phyloP scores from a whole-genome alignment of 2,888 invertebrate species.

The Antitype chi region DNA sequence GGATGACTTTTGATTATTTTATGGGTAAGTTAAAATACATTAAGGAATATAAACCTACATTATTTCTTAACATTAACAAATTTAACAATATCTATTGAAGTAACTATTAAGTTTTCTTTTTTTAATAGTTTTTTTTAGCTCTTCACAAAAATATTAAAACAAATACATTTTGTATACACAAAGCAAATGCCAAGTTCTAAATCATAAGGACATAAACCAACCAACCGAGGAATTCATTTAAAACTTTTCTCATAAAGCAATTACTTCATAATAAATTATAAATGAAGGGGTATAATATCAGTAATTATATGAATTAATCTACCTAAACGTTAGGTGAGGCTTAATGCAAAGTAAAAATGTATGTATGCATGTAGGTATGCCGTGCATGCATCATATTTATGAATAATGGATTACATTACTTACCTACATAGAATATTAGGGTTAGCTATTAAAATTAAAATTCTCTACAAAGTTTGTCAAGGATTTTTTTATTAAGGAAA shows the following conservation, averaged over 20 bases:
- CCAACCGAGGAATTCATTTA: neutral
- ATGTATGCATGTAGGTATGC: slow-evolving; percentile 25
- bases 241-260: slow-evolving; percentile 20
- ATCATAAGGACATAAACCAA: neutral
- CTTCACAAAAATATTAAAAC: neutral
- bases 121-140: neutral
- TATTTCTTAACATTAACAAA: neutral
- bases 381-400: slow-evolving; percentile 46
- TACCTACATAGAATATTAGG: slow-evolving; percentile 2
- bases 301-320: slow-evolving; percentile 39
- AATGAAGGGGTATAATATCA: slow-evolving; percentile 16
- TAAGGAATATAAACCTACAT: neutral
- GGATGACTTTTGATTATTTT: slow-evolving; percentile 64
- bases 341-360: slow-evolving; percentile 28
- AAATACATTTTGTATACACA: neutral
- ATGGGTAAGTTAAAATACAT: slow-evolving; percentile 61
- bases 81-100: neutral
- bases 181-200: neutral
- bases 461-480: slow-evolving; percentile 1
- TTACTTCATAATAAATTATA: slow-evolving; percentile 14
- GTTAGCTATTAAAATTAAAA: slow-evolving; percentile 13
- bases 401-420: slow-evolving; percentile 53
- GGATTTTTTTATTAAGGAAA: neutral
- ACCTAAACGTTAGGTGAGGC: slow-evolving; percentile 28
- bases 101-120: neutral